phyloP scores from a whole-genome alignment of 1,140 invertebrate genomes.

The Rhizoglyphus robini region DNA sequence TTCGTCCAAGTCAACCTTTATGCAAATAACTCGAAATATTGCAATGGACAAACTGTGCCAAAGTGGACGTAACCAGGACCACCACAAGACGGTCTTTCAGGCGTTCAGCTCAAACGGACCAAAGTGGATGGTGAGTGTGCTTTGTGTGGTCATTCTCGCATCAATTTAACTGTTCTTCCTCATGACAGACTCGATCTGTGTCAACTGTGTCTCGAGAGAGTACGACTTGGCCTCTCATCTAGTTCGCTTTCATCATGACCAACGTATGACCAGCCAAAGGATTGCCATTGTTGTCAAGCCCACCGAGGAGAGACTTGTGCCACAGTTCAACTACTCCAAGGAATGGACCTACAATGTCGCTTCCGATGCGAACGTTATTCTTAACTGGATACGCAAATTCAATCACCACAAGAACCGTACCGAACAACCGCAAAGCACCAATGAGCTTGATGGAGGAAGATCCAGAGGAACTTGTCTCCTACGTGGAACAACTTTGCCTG shows the following conservation, averaged over 20 bases:
- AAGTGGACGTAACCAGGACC: not conserved
- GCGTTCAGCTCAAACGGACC: too few species aligned
- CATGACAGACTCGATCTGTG: too few species aligned
- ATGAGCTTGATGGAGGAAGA: not conserved
- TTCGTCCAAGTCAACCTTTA: conserved; percentile 21
- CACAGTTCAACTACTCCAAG: not conserved
- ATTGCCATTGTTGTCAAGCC: too few species aligned
- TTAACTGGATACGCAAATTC: conserved; percentile 6
- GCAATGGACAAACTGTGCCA: not conserved
- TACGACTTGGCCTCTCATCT: conserved; percentile 14
- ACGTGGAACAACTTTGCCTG: too few species aligned
- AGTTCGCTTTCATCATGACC: conserved; percentile 3
- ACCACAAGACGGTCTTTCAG: not conserved
- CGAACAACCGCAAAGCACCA: not conserved
- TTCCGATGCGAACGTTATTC: conserved; percentile 10
- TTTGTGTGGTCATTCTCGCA: too few species aligned
- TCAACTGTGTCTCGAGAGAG: not conserved
- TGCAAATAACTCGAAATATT: not conserved
- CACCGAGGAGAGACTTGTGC: too few species aligned
- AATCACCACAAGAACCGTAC: conserved; percentile 1
- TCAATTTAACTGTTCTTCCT: too few species aligned
- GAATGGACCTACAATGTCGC: conserved; percentile 9
- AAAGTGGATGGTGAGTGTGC: too few species aligned
- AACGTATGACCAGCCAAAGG: too few species aligned
- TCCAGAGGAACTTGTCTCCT: too few species aligned